A percentile compares a stretch with the other conserved stretches of the same genome.
phyloP scores from a whole-genome alignment of 2,113 vertebrate species.

The Neodon shergylaensis region DNA sequence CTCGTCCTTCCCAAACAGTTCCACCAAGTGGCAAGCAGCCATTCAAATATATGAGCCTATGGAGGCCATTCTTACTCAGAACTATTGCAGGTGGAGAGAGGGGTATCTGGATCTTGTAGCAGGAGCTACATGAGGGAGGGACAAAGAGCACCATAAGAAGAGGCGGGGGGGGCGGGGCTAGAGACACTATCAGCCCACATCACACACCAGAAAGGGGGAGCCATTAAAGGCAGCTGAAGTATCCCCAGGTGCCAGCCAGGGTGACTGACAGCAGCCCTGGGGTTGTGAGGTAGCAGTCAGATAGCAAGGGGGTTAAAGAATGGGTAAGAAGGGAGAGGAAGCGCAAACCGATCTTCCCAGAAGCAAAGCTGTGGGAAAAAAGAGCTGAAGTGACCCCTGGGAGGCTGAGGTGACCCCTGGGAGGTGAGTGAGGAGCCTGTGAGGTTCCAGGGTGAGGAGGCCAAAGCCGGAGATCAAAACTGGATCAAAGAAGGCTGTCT shows the following conservation, averaged over 20 bases:
- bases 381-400: background rate
- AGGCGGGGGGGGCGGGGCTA: background rate
- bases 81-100: background rate
- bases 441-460: background rate
- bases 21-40: background rate
- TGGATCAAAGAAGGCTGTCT: background rate
- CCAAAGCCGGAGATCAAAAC: background rate
- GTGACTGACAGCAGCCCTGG: background rate
- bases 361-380: background rate
- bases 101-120: background rate
- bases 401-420: background rate
- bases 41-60: background rate
- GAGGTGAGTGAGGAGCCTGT: background rate
- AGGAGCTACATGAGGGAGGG: background rate
- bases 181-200: background rate
- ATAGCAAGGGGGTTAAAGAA: background rate
- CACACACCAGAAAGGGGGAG: background rate
- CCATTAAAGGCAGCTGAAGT: background rate
- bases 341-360: background rate
- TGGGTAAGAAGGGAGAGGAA: background rate
- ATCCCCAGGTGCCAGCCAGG: background rate
- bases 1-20: background rate
- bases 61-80: background rate
- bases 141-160: background rate
- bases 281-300: background rate